Evolutionary conservation across 2,888 invertebrate genomes (phyloP), one percentile per base, ranked within the genome.

Genomic region (Linyphia triangularis): DNA sequence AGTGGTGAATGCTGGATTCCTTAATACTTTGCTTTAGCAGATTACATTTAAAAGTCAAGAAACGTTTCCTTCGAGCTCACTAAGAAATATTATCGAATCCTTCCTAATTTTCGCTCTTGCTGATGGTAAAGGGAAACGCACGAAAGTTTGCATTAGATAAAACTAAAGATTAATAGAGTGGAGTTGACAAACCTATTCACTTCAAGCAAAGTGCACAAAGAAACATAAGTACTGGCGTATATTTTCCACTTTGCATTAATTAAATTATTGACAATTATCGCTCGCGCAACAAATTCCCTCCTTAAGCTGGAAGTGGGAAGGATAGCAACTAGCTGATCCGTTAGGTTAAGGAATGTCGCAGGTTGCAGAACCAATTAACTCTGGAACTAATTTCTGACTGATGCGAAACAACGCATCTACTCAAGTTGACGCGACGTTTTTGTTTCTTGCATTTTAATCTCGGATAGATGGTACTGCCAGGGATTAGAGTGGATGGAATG

Each of bases 221-320:
- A 51, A 3, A 51, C 51, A 51, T n/a, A 51, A 51, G 16, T n/a
- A 51, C 16, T 1, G 51, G n/a, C n/a, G 13, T 22, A 57, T 22
- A n/a, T 33, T 51, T 72, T 26, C 10, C 73, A 59, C 33, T 37
- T 63, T 40, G 28, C 40, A 63, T 59, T 77, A 63, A 77, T 77
- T 77, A 61, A 77, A 77, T 77, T 77, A 40, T 63, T 63, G 24
- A 22, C 77, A 77, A 77, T 77, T 77, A 43, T 63, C 63, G 24
- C 63, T 19, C 19, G 6, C n/a, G 16, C 5, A 22, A 1, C 43
- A 70, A 70, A 70, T 28, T 28, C 24, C 51, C 40, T 22, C n/a
- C 24, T 67, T 37, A 70, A 30, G 28, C 51, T 72, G 51, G 30
- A 19, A 9, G 26, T 33, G 43, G 59, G 26, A 33, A 33, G 24